These are phyloP conservation scores for Drosophila ambigua DNA, from an alignment of 1,140 invertebrate genomes.

Conservation along the genomic window DNA sequence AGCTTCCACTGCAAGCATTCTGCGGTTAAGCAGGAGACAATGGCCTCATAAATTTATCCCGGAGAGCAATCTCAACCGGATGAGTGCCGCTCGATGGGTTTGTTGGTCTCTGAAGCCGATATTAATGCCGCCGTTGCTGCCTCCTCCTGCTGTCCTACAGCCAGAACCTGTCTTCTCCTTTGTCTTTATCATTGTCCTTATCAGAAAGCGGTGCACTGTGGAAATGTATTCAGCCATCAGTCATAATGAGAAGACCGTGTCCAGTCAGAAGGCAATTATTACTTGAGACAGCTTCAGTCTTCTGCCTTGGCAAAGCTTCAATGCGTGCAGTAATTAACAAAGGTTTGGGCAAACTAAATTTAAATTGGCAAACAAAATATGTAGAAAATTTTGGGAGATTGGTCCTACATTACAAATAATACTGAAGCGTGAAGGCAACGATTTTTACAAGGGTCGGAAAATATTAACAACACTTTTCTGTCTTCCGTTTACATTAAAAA, in stretches of 20 bases:
- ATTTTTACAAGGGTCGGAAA: conserved; percentile 15
- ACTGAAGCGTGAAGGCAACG: neutral
- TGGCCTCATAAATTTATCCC: conserved; percentile 66
- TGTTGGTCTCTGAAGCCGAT: conserved; percentile 35
- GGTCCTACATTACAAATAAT: conserved; percentile 29
- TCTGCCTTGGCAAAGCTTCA: no score
- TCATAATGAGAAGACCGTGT: conserved; percentile 21
- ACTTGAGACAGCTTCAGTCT: neutral
- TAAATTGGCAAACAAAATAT: neutral
- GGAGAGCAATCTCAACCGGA: conserved; percentile 32
- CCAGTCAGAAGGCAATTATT: conserved; percentile 28
- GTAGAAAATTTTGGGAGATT: neutral
- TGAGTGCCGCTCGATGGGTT: conserved; percentile 45
- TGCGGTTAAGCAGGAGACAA: conserved; percentile 68
- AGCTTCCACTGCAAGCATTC: conserved; percentile 66
- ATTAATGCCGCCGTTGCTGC: conserved; percentile 2
- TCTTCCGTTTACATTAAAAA: neutral
- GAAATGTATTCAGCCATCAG: conserved; percentile 50
- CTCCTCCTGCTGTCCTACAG: conserved; percentile 6
- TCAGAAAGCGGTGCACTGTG: conserved; percentile 70
- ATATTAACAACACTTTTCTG: conserved; percentile 22
- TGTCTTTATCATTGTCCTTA: conserved; percentile 57
- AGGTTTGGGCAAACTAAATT: no score
- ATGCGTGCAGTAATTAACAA: no score
- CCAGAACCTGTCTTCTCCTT: conserved; percentile 37